Conservation (phyloP, 64 coral and sea anemone species). For the Catalaphyllia jardinei region DNA sequence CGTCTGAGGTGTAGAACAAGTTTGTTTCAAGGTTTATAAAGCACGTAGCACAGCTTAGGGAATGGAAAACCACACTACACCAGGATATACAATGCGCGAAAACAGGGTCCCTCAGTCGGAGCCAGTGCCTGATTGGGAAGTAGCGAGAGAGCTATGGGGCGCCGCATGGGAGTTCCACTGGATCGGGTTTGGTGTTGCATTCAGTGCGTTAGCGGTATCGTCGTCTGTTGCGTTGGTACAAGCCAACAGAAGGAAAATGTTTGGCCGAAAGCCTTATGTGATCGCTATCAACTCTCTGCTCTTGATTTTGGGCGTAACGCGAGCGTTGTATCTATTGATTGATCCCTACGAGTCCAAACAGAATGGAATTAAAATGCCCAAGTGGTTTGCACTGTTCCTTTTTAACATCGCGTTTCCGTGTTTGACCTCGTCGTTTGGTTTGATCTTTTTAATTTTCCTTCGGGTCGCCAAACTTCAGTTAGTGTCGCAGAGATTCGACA, state of each 20-base stretch:
- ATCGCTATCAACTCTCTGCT: neutral
- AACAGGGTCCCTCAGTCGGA: neutral
- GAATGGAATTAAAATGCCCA: conserved; percentile 11
- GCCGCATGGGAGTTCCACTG: conserved; percentile 18
- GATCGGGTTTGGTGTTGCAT: conserved; percentile 29
- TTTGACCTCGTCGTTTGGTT: conserved; percentile 61
- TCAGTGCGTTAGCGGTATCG: neutral
- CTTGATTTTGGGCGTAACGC: neutral
- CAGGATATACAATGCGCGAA: neutral
- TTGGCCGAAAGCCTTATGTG: conserved; percentile 24
- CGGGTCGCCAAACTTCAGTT: conserved; percentile 58
- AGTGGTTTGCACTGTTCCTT: conserved; percentile 11
- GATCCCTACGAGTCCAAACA: conserved; percentile 36
- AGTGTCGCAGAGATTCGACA: conserved; percentile 29
- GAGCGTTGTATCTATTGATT: conserved; percentile 4
- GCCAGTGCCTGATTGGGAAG: neutral
- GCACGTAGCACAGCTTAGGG: too few relatives aligned
- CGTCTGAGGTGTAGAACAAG: too few relatives aligned
- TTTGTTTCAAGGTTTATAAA: too few relatives aligned
- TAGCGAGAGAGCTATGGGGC: neutral
- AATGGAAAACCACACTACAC: neutral
- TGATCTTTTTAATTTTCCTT: conserved; percentile 64
- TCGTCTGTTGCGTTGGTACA: neutral
- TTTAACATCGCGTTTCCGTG: conserved; percentile 60
- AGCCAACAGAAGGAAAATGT: neutral